Evolutionary conservation across 2,888 invertebrate species (phyloP).

Genomic region (Amiota minor): DNA sequence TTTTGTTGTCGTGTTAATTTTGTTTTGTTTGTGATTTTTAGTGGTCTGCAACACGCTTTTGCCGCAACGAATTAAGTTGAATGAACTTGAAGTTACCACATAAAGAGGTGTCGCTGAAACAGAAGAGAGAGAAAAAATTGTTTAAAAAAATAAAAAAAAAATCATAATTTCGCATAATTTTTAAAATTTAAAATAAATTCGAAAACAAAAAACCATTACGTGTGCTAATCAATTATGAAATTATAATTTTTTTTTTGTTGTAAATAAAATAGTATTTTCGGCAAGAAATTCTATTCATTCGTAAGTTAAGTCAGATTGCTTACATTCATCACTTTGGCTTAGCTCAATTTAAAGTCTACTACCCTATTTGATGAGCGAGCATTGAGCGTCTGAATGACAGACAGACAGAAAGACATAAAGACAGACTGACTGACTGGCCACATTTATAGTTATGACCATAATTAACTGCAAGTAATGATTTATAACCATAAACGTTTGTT

Average conservation of each 20-base stretch:
- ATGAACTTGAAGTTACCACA: slow-evolving; percentile 7
- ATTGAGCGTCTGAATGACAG: no score
- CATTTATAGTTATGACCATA: slow-evolving; percentile 13
- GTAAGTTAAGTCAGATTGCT: no score
- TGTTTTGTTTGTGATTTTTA: no score
- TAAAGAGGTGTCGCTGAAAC: neutral
- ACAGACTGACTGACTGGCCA: neutral
- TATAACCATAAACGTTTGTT: slow-evolving; percentile 21
- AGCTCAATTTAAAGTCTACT: no score
- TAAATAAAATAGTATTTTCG: neutral
- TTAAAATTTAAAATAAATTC: slow-evolving; percentile 7
- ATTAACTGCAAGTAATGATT: slow-evolving; percentile 28
- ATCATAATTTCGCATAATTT: neutral
- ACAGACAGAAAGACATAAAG: no score
- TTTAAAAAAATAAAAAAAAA: no score
- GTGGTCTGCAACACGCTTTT: neutral
- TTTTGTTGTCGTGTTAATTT: neutral
- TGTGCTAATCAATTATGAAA: slow-evolving; percentile 24
- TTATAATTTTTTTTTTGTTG: slow-evolving; percentile 1
- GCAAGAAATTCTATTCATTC: no score
- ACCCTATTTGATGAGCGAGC: no score
- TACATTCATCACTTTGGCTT: no score
- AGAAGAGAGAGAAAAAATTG: no score
- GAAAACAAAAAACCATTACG: neutral
- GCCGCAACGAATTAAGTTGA: slow-evolving; percentile 1